Percentiles rank a stretch among this genome's conserved stretches.
These are phyloP conservation scores for Probaryconus sp. DNA, from an alignment of 1,140 invertebrate species.

Conservation along the genomic window DNA sequence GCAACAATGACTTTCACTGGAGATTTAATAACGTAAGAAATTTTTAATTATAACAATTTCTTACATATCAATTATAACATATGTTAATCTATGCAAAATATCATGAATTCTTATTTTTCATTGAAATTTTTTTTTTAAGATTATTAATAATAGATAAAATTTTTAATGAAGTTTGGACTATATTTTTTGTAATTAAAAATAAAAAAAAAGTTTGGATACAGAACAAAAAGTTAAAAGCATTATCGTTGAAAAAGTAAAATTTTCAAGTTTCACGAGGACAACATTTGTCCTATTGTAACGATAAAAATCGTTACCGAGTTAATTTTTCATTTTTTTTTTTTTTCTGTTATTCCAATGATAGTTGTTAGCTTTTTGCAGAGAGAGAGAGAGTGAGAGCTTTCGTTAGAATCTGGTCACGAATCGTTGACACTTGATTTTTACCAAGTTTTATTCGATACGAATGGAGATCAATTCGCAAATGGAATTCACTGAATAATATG, in stretches of 20 bases:
- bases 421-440: conserved; percentile 35
- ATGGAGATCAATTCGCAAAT: conserved; percentile 12
- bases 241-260: conserved; percentile 20
- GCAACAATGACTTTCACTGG: too few species aligned
- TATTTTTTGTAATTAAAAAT: conserved; percentile 14
- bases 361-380: conserved; percentile 39
- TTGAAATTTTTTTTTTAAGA: too few species aligned
- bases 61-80: too few species aligned
- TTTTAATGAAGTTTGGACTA: too few species aligned
- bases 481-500: too few species aligned
- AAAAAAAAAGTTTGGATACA: conserved; percentile 12
- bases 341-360: conserved; percentile 25
- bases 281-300: conserved; percentile 36
- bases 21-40: too few species aligned
- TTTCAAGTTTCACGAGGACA: conserved; percentile 36
- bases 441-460: not conserved
- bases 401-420: conserved; percentile 30
- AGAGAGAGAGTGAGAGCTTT: too few species aligned
- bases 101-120: too few species aligned
- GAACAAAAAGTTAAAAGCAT: conserved; percentile 25
- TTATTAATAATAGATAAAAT: too few species aligned
- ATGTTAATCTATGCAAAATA: too few species aligned
- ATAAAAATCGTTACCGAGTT: conserved; percentile 44
- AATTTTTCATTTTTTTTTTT: conserved; percentile 48
- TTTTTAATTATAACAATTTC: too few species aligned